These are phyloP conservation scores for Rotaria macrura DNA, from an alignment of 2,888 invertebrate genomes.

Conservation along the genomic window DNA sequence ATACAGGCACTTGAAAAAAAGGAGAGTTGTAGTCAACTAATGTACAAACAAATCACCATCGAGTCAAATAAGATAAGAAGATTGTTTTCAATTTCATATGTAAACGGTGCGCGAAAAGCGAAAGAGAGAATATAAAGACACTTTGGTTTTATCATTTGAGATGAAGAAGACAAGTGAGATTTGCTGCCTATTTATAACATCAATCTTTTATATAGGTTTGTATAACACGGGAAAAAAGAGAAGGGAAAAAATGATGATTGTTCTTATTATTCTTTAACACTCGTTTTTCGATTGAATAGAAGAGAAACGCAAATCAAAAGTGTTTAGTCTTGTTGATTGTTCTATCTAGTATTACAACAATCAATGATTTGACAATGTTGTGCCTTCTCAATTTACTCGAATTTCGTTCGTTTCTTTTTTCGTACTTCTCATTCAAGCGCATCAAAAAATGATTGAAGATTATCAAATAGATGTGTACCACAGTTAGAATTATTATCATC, in stretches of 20 bases:
- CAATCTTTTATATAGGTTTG: not conserved
- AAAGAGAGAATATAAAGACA: not conserved
- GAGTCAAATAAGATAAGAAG: slow-evolving; percentile 1
- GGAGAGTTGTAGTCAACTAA: not conserved
- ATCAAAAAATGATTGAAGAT: not conserved
- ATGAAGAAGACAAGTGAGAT: slow-evolving; percentile 1
- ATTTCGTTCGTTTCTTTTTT: not conserved
- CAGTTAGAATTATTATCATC: not conserved
- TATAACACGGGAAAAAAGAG: not conserved
- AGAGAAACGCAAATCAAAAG: not conserved
- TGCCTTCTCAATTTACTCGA: not conserved
- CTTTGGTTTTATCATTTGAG: not conserved
- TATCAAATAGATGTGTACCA: not conserved
- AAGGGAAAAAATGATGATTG: not conserved
- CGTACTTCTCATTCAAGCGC: not conserved
- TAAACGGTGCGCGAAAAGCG: not conserved
- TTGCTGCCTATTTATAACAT: not conserved
- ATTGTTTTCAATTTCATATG: not conserved
- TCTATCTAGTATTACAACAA: not conserved
- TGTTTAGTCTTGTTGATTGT: not conserved
- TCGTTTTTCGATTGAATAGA: not conserved
- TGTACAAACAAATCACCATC: too few relatives aligned
- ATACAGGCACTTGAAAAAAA: not conserved
- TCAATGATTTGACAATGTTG: not conserved
- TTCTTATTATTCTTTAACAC: too few relatives aligned